A percentile compares a stretch with the other conserved stretches of the same genome.
These are phyloP conservation scores for Meliscaeva auricollis DNA, from an alignment of 2,888 invertebrate species.

Conservation along the genomic window DNA sequence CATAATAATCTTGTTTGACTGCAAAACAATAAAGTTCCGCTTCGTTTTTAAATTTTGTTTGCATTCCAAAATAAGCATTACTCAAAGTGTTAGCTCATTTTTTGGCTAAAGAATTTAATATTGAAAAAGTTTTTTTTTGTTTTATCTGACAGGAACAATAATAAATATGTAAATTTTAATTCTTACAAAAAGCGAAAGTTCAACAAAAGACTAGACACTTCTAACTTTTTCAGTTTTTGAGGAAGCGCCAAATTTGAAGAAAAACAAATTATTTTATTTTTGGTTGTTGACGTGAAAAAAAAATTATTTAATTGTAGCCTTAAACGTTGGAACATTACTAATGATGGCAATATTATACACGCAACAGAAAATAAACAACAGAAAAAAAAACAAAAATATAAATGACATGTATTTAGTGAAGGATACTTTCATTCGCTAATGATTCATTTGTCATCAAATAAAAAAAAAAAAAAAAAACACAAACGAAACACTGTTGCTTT, in stretches of 20 bases:
- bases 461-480: neutral
- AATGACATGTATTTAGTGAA: constrained; percentile 18
- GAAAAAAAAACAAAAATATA: neutral
- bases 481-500: too few relatives aligned
- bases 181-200: neutral
- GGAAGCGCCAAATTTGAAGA: neutral
- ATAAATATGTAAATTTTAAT: neutral
- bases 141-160: too few relatives aligned
- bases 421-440: constrained; percentile 14
- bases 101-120: too few relatives aligned
- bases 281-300: neutral
- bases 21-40: too few relatives aligned
- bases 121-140: too few relatives aligned
- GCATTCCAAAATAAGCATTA: neutral
- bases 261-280: too few relatives aligned
- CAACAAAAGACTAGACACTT: neutral
- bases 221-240: neutral
- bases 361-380: neutral
- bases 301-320: constrained; percentile 2
- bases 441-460: neutral
- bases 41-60: too few relatives aligned
- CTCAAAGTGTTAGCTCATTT: too few relatives aligned
- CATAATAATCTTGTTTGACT: too few relatives aligned
- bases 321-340: neutral
- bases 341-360: constrained; percentile 6